Conservation (phyloP, 2,888 invertebrate genomes). For the Apodemia hepburni region DNA sequence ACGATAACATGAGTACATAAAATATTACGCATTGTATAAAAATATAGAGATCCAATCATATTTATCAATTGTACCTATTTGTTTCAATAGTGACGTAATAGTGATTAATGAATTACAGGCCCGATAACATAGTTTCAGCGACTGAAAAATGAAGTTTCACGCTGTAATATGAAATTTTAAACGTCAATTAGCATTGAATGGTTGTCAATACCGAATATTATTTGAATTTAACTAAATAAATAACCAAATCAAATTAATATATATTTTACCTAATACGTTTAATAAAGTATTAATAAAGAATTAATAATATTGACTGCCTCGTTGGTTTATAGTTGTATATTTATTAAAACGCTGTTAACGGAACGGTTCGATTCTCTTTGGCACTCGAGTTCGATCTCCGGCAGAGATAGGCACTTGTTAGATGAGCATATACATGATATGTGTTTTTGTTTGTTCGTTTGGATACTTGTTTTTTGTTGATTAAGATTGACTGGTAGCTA, state of each 20-base stretch:
- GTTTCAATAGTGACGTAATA: conserved; percentile 1
- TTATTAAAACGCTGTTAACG: too few relatives aligned
- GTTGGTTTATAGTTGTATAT: too few relatives aligned
- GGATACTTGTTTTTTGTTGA: too few relatives aligned
- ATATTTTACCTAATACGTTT: too few relatives aligned
- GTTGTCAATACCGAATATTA: not conserved
- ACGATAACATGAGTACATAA: not conserved
- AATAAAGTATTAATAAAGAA: too few relatives aligned
- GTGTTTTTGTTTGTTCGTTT: too few relatives aligned
- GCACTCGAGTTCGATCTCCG: not conserved
- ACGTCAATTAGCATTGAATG: not conserved
- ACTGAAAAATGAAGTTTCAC: conserved; percentile 26
- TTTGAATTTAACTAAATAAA: too few relatives aligned
- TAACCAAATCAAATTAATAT: too few relatives aligned
- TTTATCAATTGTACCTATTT: not conserved
- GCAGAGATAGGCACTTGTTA: not conserved
- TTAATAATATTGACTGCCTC: not conserved
- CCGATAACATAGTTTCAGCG: conserved; percentile 34
- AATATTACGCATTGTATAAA: not conserved
- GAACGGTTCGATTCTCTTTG: not conserved
- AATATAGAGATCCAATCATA: not conserved
- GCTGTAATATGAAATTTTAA: not conserved
- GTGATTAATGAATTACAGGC: conserved; percentile 27
- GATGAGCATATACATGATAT: too few relatives aligned
- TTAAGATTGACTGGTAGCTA: too few relatives aligned